Conservation (phyloP, 2,797 vertebrate genomes). For the Cyprinodon diabolis region DNA sequence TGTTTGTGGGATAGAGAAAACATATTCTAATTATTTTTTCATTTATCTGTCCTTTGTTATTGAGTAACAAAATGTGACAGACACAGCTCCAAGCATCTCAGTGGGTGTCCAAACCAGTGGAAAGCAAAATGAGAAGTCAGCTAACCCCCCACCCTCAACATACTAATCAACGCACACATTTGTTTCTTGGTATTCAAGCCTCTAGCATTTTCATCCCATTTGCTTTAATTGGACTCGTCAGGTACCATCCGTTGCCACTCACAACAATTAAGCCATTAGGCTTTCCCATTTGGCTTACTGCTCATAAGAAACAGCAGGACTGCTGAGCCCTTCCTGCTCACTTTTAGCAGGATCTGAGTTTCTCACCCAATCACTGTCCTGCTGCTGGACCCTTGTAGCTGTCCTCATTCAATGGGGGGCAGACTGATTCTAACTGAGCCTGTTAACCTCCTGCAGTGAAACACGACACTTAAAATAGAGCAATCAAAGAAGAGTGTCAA, state of each 20-base stretch:
- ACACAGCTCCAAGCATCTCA: slow-evolving; percentile 67
- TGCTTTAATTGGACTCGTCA: slow-evolving; percentile 80
- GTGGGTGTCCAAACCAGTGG: slow-evolving; percentile 53
- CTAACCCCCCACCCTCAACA: slow-evolving; percentile 15
- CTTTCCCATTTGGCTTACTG: slow-evolving; percentile 64
- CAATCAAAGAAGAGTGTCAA: slow-evolving; percentile 70
- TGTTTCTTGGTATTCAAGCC: slow-evolving; percentile 42
- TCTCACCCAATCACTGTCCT: slow-evolving; percentile 69
- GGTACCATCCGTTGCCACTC: slow-evolving; percentile 76
- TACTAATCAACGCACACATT: neutral
- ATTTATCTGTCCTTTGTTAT: slow-evolving; percentile 43
- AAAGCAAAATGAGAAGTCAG: slow-evolving; percentile 38
- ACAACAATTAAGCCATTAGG: slow-evolving; percentile 79
- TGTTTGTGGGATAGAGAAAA: slow-evolving; percentile 22
- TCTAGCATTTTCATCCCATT: slow-evolving; percentile 59
- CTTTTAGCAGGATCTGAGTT: slow-evolving; percentile 32
- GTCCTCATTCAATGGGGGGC: slow-evolving; percentile 47
- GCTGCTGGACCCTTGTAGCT: slow-evolving; percentile 44
- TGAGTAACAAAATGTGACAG: slow-evolving; percentile 68
- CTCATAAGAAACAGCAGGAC: slow-evolving; percentile 75
- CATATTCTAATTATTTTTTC: slow-evolving; percentile 65
- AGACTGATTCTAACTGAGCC: slow-evolving; percentile 47
- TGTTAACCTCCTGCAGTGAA: slow-evolving; percentile 68
- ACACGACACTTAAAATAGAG: slow-evolving; percentile 60
- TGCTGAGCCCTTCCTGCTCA: slow-evolving; percentile 43